Percentiles rank a stretch among this genome's conserved stretches.
Evolutionary conservation across 2,888 invertebrate species (phyloP).

Genomic region (Ormyrus labotus): DNA sequence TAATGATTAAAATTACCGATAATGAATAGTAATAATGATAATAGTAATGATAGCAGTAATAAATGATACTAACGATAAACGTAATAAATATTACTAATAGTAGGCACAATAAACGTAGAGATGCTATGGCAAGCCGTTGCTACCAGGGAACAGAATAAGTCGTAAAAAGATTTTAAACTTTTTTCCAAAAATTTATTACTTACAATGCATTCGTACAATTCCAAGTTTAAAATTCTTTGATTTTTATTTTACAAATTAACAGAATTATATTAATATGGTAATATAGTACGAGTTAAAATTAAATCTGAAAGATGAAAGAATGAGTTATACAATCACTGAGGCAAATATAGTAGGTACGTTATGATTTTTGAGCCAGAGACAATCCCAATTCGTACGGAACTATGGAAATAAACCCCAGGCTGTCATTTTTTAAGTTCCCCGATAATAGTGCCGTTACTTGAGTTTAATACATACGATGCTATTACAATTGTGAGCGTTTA

Average conservation of each 20-base stretch:
- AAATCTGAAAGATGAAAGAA: slow-evolving; percentile 24
- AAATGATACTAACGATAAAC: slow-evolving; percentile 55
- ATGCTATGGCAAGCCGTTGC: slow-evolving; percentile 70
- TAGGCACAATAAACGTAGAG: slow-evolving; percentile 74
- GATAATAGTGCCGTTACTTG: slow-evolving; percentile 40
- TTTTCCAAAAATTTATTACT: slow-evolving; percentile 67
- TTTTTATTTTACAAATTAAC: slow-evolving; percentile 59
- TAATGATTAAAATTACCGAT: slow-evolving; percentile 60
- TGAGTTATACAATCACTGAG: slow-evolving; percentile 33
- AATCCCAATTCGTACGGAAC: slow-evolving; percentile 26
- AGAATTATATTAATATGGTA: slow-evolving; percentile 32
- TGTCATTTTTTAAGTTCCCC: slow-evolving; percentile 11
- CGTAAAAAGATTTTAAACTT: slow-evolving; percentile 60
- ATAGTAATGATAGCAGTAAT: slow-evolving; percentile 55
- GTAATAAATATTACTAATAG: slow-evolving; percentile 70
- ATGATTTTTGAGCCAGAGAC: slow-evolving; percentile 15
- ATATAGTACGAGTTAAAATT: slow-evolving; percentile 30
- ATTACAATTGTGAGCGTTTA: too few relatives aligned
- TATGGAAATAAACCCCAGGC: not conserved
- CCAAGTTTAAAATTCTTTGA: slow-evolving; percentile 57
- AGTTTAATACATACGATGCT: not conserved
- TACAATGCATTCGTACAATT: slow-evolving; percentile 68
- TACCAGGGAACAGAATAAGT: slow-evolving; percentile 72
- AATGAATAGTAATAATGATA: slow-evolving; percentile 56
- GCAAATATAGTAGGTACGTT: slow-evolving; percentile 27